These are phyloP conservation scores for Rhegmatorhina hoffmannsi DNA, from an alignment of 2,113 vertebrate genomes.

Conservation along the genomic window DNA sequence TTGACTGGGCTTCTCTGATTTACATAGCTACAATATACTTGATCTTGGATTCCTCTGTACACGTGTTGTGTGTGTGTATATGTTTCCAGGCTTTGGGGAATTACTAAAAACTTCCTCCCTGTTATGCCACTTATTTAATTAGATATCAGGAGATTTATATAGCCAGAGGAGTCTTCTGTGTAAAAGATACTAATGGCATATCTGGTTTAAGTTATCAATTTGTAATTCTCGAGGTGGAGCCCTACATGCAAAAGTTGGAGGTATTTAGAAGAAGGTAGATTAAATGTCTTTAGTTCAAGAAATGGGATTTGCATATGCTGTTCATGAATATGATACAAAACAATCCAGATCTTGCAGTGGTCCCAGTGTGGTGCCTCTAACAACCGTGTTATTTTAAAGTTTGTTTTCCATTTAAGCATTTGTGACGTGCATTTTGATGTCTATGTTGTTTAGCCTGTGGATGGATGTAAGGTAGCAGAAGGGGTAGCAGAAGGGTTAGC, in stretches of 20 bases:
- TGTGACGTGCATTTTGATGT: neutral
- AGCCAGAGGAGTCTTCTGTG: neutral
- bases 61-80: neutral
- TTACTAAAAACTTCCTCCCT: neutral
- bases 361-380: neutral
- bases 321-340: neutral
- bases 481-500: conserved; percentile 3
- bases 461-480: neutral
- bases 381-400: neutral
- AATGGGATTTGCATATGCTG: neutral
- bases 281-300: neutral
- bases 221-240: neutral
- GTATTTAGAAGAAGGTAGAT: neutral
- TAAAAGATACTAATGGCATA: neutral
- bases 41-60: neutral
- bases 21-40: neutral
- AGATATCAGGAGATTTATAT: neutral
- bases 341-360: neutral
- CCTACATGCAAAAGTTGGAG: neutral
- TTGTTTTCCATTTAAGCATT: neutral
- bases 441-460: neutral
- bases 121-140: neutral
- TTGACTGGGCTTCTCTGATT: neutral
- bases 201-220: neutral
- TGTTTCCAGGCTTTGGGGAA: neutral